phyloP scores from a whole-genome alignment of 2,113 vertebrate genomes.

The Channa maculata region DNA sequence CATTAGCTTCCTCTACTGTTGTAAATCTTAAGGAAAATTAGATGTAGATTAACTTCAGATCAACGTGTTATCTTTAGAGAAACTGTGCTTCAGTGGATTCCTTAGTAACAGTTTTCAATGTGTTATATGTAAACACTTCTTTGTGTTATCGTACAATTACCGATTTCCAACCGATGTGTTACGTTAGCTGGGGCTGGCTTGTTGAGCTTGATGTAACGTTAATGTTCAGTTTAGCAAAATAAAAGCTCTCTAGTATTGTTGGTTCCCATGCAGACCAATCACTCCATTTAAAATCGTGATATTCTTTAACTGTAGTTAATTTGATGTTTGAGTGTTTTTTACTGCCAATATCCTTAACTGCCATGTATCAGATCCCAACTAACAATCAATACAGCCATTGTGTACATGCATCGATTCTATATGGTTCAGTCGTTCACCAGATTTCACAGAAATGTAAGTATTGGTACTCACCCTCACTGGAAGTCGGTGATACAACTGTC shows the following conservation, averaged over 20 bases:
- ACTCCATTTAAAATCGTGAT: too few species aligned
- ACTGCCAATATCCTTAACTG: slow-evolving; percentile 80
- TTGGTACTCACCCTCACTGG: neutral
- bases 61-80: accelerated
- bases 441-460: slow-evolving; percentile 94
- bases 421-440: slow-evolving; percentile 98
- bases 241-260: neutral
- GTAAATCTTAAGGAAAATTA: slow-evolving; percentile 4
- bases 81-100: too few species aligned
- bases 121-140: too few species aligned
- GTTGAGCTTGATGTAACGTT: too few species aligned
- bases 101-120: too few species aligned
- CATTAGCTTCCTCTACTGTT: slow-evolving; percentile 40
- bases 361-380: slow-evolving; percentile 88
- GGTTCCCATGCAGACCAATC: neutral
- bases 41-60: too few species aligned
- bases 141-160: too few species aligned
- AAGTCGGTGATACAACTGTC: neutral
- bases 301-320: neutral
- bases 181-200: too few species aligned
- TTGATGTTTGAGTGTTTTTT: neutral
- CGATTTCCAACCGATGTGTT: too few species aligned
- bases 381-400: slow-evolving; percentile 96
- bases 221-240: too few species aligned
- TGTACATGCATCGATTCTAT: slow-evolving; percentile 98